phyloP scores from a whole-genome alignment of 2,888 invertebrate species.

The Pardosa pseudoannulata region DNA sequence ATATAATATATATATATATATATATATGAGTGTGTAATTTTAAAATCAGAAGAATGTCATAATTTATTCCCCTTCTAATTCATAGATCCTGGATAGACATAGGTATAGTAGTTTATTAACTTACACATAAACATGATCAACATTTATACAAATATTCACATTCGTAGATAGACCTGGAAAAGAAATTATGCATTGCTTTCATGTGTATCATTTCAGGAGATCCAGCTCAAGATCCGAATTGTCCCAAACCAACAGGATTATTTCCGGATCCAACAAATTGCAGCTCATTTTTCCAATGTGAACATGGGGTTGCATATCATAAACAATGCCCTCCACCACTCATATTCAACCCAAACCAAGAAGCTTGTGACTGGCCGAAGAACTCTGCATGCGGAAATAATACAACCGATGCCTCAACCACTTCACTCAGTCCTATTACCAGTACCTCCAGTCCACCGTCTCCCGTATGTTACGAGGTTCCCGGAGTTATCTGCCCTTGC shows the following conservation, averaged over 20 bases:
- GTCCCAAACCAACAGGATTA: conserved; percentile 26
- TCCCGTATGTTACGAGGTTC: conserved; percentile 2
- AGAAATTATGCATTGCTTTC: too few relatives aligned
- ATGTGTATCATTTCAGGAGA: background rate
- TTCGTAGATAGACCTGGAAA: too few relatives aligned
- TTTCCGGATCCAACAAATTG: conserved; percentile 40
- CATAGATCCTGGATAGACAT: too few relatives aligned
- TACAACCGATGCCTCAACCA: too few relatives aligned
- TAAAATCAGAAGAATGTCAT: too few relatives aligned
- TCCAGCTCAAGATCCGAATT: conserved; percentile 9
- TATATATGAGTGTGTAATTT: too few relatives aligned
- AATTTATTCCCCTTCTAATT: too few relatives aligned
- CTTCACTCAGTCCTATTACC: too few relatives aligned
- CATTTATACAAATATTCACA: too few relatives aligned
- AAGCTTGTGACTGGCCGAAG: conserved; percentile 70
- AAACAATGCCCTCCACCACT: conserved; percentile 56
- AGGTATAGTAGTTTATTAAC: too few relatives aligned
- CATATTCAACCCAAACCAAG: conserved; percentile 40
- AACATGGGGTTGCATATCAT: conserved; percentile 84
- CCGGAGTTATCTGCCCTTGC: conserved; percentile 44
- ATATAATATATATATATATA: too few relatives aligned
- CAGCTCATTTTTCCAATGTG: conserved; percentile 76
- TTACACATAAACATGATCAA: too few relatives aligned
- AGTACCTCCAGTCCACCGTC: background rate
- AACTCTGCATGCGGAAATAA: conserved; percentile 35